Conservation (phyloP, 1,140 invertebrate species). For the Philopotamus ludificatus region DNA sequence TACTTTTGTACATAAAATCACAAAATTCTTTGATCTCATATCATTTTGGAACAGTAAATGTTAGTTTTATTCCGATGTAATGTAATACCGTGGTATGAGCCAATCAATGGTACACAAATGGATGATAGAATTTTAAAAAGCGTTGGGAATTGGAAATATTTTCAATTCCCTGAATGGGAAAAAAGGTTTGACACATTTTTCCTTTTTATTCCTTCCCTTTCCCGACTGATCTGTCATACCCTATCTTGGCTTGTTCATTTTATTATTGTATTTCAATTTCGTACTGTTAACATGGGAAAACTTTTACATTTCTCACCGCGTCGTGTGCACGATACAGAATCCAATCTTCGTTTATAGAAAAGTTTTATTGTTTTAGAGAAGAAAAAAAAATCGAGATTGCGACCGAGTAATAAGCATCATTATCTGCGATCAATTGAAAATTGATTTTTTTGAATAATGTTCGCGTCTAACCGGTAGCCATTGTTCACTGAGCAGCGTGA, state of each 20-base stretch:
- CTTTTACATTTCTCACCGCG: constrained; percentile 12
- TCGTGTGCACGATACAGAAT: not conserved
- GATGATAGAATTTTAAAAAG: constrained; percentile 23
- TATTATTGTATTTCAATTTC: constrained; percentile 25
- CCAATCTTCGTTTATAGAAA: not conserved
- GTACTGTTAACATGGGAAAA: constrained; percentile 19
- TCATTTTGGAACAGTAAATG: no score
- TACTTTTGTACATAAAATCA: not conserved
- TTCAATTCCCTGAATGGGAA: constrained; percentile 14
- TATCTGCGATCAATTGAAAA: no score
- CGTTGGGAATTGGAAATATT: constrained; percentile 14
- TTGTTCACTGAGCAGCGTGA: not conserved
- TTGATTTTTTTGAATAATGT: no score
- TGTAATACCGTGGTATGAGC: not conserved
- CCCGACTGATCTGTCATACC: constrained; percentile 9
- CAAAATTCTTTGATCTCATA: not conserved
- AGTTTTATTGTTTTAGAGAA: not conserved
- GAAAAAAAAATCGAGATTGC: not conserved
- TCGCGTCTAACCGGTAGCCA: not conserved
- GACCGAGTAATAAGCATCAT: no score
- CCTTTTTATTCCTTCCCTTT: constrained; percentile 13
- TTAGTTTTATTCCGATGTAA: not conserved
- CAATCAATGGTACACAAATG: constrained; percentile 8
- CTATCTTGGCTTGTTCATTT: constrained; percentile 17
- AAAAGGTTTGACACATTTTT: constrained; percentile 20